A percentile compares a stretch with the other conserved stretches of the same genome.
Conservation (phyloP, 2,797 vertebrate species). For the Eulemur albifrons region DNA sequence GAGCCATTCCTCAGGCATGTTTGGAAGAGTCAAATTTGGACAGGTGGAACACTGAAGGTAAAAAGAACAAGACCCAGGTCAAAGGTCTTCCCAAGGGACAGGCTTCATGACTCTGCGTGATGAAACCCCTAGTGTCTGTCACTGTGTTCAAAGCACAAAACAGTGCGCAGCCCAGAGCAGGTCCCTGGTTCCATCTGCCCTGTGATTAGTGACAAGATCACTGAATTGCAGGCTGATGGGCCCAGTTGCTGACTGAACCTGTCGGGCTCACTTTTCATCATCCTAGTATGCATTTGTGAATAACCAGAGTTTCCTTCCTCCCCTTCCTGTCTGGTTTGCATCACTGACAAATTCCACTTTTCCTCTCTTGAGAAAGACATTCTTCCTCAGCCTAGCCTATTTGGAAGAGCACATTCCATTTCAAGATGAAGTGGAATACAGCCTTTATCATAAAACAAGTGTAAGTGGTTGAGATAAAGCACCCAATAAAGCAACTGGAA, state of each 20-base stretch:
- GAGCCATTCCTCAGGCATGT: not conserved
- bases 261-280: not conserved
- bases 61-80: slow-evolving; percentile 27
- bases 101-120: not conserved
- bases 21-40: slow-evolving; percentile 26
- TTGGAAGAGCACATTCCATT: slow-evolving; percentile 34
- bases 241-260: slow-evolving; percentile 41
- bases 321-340: slow-evolving; percentile 57
- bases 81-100: slow-evolving; percentile 46
- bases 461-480: slow-evolving; percentile 48
- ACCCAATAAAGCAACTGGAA: slow-evolving; percentile 30
- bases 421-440: slow-evolving; percentile 46
- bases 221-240: slow-evolving; percentile 51
- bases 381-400: not conserved
- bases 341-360: slow-evolving; percentile 62
- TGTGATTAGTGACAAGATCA: slow-evolving; percentile 59
- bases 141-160: slow-evolving; percentile 44
- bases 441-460: slow-evolving; percentile 39
- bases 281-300: slow-evolving; percentile 27
- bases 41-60: not conserved
- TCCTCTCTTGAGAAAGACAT: slow-evolving; percentile 49
- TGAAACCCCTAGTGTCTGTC: slow-evolving; percentile 23
- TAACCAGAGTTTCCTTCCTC: slow-evolving; percentile 30
- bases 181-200: not conserved
- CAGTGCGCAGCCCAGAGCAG: not conserved